Conservation (phyloP, 2,797 vertebrate species). For the Centroberyx gerrardi region DNA sequence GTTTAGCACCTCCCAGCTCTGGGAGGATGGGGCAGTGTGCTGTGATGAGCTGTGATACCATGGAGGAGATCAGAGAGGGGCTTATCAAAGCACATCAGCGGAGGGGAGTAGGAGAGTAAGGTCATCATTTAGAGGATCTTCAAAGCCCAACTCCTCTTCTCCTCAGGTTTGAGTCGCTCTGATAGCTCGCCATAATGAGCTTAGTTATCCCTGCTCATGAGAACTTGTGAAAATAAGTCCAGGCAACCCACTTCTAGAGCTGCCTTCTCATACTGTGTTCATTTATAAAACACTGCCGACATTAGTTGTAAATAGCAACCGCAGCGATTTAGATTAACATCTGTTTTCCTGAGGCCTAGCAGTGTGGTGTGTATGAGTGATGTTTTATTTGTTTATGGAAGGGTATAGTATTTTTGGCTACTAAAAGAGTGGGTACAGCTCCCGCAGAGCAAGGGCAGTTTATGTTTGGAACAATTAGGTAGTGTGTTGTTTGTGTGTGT, state of each 20-base stretch:
- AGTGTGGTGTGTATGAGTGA: constrained; percentile 43
- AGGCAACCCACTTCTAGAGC: constrained; percentile 17
- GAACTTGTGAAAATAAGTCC: constrained; percentile 44
- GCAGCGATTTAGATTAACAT: constrained; percentile 58
- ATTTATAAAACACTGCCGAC: constrained; percentile 55
- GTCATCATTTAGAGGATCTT: constrained; percentile 81
- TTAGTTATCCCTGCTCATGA: constrained; percentile 55
- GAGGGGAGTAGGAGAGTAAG: constrained; percentile 68
- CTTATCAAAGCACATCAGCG: constrained; percentile 83
- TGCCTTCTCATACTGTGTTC: constrained; percentile 48
- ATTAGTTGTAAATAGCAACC: constrained; percentile 53
- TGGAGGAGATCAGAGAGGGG: constrained; percentile 73
- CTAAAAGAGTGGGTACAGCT: constrained; percentile 21
- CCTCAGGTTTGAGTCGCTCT: constrained; percentile 67
- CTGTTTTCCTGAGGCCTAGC: constrained; percentile 64
- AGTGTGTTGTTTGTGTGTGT: constrained; percentile 29
- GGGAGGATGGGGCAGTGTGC: constrained; percentile 38
- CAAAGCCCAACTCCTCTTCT: constrained; percentile 69
- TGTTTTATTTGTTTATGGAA: constrained; percentile 61
- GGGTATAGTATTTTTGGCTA: constrained; percentile 60
- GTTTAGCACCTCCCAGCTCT: constrained; percentile 56
- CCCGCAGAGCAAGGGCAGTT: constrained; percentile 39
- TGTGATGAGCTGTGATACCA: constrained; percentile 59
- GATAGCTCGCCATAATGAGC: constrained; percentile 72
- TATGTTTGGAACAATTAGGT: constrained; percentile 46